Conservation (phyloP, 2,888 invertebrate genomes). For the Rhyacophila evoluta region DNA sequence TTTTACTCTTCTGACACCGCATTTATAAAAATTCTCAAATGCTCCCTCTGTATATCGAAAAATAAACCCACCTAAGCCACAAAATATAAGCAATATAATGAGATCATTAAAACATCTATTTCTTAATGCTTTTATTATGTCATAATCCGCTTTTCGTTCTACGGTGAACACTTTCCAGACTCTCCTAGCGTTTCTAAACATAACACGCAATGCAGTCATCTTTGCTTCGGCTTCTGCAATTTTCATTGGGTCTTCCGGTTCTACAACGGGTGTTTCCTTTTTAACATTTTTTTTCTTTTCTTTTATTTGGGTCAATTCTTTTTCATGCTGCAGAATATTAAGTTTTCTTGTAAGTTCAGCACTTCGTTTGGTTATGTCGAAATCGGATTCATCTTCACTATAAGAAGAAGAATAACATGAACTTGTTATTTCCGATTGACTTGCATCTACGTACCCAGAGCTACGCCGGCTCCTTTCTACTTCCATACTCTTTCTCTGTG, state of each 20-base stretch:
- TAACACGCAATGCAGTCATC: conserved; percentile 28
- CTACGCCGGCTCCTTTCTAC: conserved; percentile 62
- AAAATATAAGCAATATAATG: conserved; percentile 77
- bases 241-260: background rate
- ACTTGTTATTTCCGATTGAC: conserved; percentile 69
- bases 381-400: conserved; percentile 69
- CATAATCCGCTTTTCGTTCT: conserved; percentile 71
- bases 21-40: conserved; percentile 88
- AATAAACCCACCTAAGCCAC: conserved; percentile 83
- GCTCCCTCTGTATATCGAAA: conserved; percentile 88
- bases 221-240: conserved; percentile 31
- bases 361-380: conserved; percentile 66
- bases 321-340: conserved; percentile 64
- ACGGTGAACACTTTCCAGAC: conserved; percentile 73
- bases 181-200: conserved; percentile 47
- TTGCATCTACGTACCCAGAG: conserved; percentile 68
- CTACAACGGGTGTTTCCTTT: background rate
- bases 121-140: conserved; percentile 68
- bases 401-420: conserved; percentile 69
- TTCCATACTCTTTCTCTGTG: conserved; percentile 62
- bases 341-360: conserved; percentile 67
- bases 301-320: conserved; percentile 57
- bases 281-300: conserved; percentile 57
- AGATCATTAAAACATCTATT: conserved; percentile 78
- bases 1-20: conserved; percentile 87